Conservation (phyloP, 1,140 invertebrate species). For the Saxidomus purpurata region DNA sequence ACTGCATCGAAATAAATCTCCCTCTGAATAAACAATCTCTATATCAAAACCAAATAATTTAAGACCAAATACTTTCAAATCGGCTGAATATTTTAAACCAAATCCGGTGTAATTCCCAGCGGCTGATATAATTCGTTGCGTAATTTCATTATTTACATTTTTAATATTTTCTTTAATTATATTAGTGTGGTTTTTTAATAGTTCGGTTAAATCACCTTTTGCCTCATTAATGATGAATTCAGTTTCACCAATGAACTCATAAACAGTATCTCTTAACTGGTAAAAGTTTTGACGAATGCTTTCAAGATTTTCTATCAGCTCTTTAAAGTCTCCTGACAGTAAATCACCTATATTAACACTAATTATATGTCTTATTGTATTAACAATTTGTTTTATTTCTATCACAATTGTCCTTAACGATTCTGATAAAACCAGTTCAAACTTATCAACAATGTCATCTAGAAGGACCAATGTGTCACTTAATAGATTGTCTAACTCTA, state of each 20-base stretch:
- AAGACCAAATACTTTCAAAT: background rate
- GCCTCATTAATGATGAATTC: background rate
- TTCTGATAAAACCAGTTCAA: background rate
- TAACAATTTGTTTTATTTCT: background rate
- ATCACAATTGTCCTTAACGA: background rate
- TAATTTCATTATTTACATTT: background rate
- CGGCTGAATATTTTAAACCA: conserved; percentile 33
- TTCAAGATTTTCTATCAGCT: background rate
- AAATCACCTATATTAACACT: background rate
- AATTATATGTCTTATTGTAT: background rate
- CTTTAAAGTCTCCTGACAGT: background rate
- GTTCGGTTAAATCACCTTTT: background rate
- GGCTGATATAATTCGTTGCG: background rate
- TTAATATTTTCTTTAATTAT: conserved; percentile 2
- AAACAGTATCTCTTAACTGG: background rate
- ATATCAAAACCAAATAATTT: conserved; percentile 20
- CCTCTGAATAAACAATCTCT: conserved; percentile 36
- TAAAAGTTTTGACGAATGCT: background rate
- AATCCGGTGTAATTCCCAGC: background rate
- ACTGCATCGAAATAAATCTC: conserved; percentile 14
- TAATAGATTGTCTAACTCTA: background rate
- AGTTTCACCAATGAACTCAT: background rate
- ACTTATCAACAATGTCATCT: background rate
- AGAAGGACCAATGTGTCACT: background rate
- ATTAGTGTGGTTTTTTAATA: background rate